Conservation (phyloP, 2,888 invertebrate genomes). For the Halictus quadricinctus region DNA sequence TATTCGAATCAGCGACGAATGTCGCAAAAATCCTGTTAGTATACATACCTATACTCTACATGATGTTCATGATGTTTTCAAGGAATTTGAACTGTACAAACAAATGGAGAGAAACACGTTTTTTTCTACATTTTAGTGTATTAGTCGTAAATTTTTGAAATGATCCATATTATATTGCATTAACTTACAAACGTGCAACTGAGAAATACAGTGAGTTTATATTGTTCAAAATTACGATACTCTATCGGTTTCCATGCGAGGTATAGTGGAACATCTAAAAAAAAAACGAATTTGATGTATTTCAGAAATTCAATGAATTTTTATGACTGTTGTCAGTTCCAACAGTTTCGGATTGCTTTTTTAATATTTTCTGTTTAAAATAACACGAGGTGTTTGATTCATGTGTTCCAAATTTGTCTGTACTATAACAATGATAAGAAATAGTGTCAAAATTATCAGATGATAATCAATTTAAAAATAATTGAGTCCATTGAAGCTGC, state of each 20-base stretch:
- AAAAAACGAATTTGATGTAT: not conserved
- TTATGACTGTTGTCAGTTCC: not conserved
- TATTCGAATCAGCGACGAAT: constrained; percentile 6
- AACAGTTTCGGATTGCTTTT: not conserved
- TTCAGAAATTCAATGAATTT: not conserved
- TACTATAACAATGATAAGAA: not conserved
- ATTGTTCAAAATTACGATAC: not conserved
- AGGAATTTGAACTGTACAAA: not conserved
- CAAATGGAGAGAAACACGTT: not conserved
- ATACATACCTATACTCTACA: not conserved
- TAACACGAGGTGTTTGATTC: not conserved
- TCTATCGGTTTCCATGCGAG: not conserved
- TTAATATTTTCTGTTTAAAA: not conserved
- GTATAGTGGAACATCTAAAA: not conserved
- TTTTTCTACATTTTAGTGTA: constrained; percentile 5
- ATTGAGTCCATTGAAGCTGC: not conserved
- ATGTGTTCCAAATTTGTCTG: not conserved
- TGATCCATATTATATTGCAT: not conserved
- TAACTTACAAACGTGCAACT: not conserved
- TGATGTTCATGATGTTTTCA: constrained; percentile 4
- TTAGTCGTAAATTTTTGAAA: constrained; percentile 3
- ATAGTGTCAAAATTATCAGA: not conserved
- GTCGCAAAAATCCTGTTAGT: constrained; percentile 21
- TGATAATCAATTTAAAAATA: not conserved
- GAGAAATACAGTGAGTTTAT: not conserved